phyloP scores from a whole-genome alignment of 2,113 vertebrate genomes.

The Serilophus lunatus region DNA sequence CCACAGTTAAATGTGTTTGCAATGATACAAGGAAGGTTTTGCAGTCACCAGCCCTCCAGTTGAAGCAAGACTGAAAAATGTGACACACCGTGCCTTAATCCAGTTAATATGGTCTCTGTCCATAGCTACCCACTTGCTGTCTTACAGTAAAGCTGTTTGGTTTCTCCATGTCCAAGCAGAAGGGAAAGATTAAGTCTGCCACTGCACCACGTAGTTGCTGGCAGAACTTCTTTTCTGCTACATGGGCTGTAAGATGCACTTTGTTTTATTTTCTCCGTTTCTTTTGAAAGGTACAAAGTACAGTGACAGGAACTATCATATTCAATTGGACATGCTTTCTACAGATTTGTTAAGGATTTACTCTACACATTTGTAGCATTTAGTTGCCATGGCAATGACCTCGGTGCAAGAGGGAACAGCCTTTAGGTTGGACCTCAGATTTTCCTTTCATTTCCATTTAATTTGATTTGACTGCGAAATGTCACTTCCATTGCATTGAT shows the following conservation, averaged over 20 bases:
- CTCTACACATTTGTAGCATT: conserved; percentile 72
- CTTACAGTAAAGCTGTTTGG: background rate
- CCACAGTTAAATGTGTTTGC: background rate
- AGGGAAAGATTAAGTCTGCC: background rate
- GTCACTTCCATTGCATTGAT: conserved; percentile 93
- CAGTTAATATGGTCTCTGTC: background rate
- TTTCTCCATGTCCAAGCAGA: background rate
- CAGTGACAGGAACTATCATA: conserved; percentile 66
- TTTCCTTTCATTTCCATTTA: conserved; percentile 90
- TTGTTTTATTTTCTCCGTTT: conserved; percentile 27
- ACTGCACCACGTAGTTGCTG: background rate
- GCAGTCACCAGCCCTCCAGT: background rate
- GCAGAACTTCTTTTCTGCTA: conserved; percentile 15
- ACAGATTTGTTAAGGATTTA: conserved; percentile 77
- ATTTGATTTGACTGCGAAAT: conserved; percentile 95
- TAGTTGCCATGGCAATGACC: conserved; percentile 77
- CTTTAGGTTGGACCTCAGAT: conserved; percentile 83
- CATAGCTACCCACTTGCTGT: background rate
- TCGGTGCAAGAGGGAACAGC: conserved; percentile 73
- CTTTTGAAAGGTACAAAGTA: conserved; percentile 52
- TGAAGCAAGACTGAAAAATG: conserved; percentile 26
- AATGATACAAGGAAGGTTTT: background rate
- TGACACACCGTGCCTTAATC: background rate
- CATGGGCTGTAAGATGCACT: background rate
- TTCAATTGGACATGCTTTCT: conserved; percentile 75